phyloP scores from a whole-genome alignment of 2,797 vertebrate species.

The Chelidonichthys spinosus region DNA sequence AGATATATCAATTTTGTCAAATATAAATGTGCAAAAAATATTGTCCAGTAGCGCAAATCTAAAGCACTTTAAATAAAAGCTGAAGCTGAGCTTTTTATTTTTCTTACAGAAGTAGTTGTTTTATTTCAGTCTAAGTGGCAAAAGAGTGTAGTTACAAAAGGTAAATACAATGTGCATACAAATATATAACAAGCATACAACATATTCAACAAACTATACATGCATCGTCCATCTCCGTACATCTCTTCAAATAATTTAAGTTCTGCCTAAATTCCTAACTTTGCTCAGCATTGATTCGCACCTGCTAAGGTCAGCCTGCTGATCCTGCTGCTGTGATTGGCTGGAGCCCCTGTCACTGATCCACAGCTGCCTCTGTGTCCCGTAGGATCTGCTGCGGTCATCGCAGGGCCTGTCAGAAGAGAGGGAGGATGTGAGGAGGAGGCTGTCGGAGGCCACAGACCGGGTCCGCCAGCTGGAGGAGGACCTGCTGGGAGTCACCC shows the following conservation, averaged over 20 bases:
- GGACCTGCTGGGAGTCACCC: conserved; percentile 88
- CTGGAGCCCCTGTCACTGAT: conserved; percentile 12
- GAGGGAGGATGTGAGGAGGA: conserved; percentile 90
- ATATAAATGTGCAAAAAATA: neutral
- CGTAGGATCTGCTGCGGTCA: conserved; percentile 83
- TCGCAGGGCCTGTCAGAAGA: conserved; percentile 89
- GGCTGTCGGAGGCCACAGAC: conserved; percentile 86
- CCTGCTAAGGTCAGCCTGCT: neutral
- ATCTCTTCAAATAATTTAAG: neutral
- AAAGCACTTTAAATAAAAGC: neutral
- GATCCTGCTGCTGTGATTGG: conserved; percentile 35
- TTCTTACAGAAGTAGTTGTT: neutral
- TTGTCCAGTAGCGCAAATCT: neutral
- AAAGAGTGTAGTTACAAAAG: neutral
- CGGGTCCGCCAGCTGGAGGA: conserved; percentile 94
- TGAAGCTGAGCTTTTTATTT: too few species aligned
- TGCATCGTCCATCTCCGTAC: neutral
- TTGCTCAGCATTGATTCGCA: neutral
- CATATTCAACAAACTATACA: neutral
- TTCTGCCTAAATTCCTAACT: conserved; percentile 3
- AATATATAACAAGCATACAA: neutral
- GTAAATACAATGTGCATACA: conserved; percentile 1
- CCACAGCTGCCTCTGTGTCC: conserved; percentile 39
- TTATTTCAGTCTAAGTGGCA: neutral
- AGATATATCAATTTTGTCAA: neutral